These are phyloP conservation scores for Myodes glareolus DNA, from an alignment of 2,113 vertebrate species.

Conservation along the genomic window DNA sequence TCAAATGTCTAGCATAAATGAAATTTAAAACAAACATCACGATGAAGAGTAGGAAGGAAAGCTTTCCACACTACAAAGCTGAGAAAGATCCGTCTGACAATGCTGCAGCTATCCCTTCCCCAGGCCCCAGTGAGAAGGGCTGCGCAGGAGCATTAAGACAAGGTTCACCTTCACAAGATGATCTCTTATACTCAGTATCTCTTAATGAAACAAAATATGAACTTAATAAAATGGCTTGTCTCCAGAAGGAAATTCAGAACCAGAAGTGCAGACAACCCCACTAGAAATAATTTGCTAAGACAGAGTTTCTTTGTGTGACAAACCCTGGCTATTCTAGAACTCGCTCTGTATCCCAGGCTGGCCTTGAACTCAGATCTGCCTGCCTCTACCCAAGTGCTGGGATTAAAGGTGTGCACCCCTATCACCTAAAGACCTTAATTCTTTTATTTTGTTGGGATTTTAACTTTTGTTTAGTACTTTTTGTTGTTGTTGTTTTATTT, in stretches of 20 bases:
- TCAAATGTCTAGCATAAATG: constrained; percentile 23
- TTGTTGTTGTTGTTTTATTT: too few relatives aligned
- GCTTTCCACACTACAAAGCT: background rate
- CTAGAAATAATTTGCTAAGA: constrained; percentile 7
- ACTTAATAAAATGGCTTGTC: background rate
- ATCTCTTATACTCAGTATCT: background rate
- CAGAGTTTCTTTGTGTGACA: background rate
- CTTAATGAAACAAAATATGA: constrained; percentile 15
- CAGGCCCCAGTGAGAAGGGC: background rate
- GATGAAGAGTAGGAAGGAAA: background rate
- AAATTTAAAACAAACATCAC: constrained; percentile 35
- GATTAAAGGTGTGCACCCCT: background rate
- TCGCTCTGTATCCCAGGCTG: background rate
- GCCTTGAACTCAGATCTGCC: background rate
- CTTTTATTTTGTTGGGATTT: background rate
- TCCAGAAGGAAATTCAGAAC: background rate
- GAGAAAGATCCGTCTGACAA: constrained; percentile 4
- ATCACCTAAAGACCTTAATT: background rate
- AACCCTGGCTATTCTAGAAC: background rate
- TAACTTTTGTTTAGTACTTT: background rate
- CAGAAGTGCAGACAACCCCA: background rate
- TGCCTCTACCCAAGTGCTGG: background rate
- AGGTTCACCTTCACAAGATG: background rate
- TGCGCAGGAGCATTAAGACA: background rate
- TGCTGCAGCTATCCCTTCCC: background rate